Conservation (phyloP, 92 coral and sea anemone genomes). For the Desmophyllum pertusum region DNA sequence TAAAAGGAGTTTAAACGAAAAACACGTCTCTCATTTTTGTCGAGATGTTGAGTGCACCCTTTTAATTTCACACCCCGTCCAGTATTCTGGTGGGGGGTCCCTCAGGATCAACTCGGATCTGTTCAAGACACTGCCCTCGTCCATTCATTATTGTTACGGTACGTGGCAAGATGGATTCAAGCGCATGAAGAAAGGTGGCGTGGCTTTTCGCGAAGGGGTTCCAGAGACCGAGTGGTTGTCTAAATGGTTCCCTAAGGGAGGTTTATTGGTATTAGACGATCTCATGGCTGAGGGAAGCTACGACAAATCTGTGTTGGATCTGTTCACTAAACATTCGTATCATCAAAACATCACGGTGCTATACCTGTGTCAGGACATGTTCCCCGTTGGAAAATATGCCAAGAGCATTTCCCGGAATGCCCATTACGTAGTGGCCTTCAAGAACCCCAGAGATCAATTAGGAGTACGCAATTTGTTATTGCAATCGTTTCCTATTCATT, state of each 20-base stretch:
- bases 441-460: constrained; percentile 44
- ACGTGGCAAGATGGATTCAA: constrained; percentile 43
- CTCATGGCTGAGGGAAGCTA: constrained; percentile 45
- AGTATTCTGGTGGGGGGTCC: neutral
- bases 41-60: neutral
- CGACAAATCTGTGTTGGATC: constrained; percentile 30
- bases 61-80: neutral
- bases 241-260: constrained; percentile 40
- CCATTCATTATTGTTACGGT: constrained; percentile 45
- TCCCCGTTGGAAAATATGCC: constrained; percentile 36
- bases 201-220: constrained; percentile 40
- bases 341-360: constrained; percentile 43
- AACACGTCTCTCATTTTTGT: neutral
- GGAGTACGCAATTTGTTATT: constrained; percentile 26
- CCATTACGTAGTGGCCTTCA: constrained; percentile 44
- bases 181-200: constrained; percentile 10
- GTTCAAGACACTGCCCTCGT: neutral
- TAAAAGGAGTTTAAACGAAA: neutral
- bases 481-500: constrained; percentile 45
- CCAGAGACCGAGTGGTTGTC: constrained; percentile 13
- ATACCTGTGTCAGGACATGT: constrained; percentile 38
- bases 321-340: constrained; percentile 49
- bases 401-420: constrained; percentile 43
- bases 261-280: constrained; percentile 39
- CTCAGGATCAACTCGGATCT: neutral